phyloP scores from a whole-genome alignment of 2,113 vertebrate genomes.

The Microcebus jonahi region DNA sequence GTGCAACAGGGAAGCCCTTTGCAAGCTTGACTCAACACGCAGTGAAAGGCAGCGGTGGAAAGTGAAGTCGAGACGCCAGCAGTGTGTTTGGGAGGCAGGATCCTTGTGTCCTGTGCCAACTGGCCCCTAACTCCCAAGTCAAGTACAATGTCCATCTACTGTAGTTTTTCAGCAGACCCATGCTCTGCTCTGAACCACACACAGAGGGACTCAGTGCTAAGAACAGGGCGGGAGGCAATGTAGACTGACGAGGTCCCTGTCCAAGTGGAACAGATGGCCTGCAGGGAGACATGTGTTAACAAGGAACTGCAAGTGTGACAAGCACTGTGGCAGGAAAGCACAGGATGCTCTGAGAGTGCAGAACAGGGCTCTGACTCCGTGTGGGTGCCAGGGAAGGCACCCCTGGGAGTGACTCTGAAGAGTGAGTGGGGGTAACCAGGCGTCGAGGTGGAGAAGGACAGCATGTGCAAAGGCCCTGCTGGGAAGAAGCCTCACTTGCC shows the following conservation, averaged over 20 bases:
- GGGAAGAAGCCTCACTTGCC: not conserved
- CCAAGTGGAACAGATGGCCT: not conserved
- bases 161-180: not conserved
- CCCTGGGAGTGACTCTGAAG: not conserved
- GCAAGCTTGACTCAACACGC: not conserved
- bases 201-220: not conserved
- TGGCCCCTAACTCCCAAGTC: not conserved
- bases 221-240: not conserved
- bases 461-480: too few species aligned
- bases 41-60: not conserved
- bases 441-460: accelerated
- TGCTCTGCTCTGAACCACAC: not conserved
- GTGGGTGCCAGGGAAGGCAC: not conserved
- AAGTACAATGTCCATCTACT: not conserved
- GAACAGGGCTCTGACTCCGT: not conserved
- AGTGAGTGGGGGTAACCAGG: not conserved
- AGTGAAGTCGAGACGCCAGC: not conserved
- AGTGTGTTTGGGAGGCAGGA: not conserved
- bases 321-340: not conserved
- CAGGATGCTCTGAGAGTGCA: not conserved
- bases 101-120: not conserved
- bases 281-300: not conserved
- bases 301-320: too few species aligned
- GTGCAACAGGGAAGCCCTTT: not conserved
- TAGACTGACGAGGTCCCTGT: not conserved